Percentiles rank a stretch among this genome's conserved stretches.
Conservation (phyloP, 2,797 vertebrate species). For the Etheostoma perlongum region DNA sequence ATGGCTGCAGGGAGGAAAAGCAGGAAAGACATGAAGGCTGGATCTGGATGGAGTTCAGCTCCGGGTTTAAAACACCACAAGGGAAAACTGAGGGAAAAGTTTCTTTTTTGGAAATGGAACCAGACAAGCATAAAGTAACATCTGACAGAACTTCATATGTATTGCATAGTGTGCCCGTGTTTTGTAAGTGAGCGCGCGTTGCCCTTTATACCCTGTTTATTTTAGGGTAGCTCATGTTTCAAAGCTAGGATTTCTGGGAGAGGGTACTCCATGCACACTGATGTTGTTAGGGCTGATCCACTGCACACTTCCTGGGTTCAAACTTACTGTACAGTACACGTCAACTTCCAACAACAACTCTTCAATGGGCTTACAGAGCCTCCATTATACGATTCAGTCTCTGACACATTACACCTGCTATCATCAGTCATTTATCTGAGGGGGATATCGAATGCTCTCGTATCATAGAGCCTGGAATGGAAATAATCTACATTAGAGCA, state of each 20-base stretch:
- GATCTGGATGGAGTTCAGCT: slow-evolving; percentile 41
- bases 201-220: slow-evolving; percentile 80
- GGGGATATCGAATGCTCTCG: slow-evolving; percentile 6
- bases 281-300: slow-evolving; percentile 43
- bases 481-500: not conserved
- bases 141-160: not conserved
- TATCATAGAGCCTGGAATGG: slow-evolving; percentile 1
- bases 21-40: slow-evolving; percentile 22
- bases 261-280: slow-evolving; percentile 42
- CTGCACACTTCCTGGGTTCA: slow-evolving; percentile 27
- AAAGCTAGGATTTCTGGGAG: slow-evolving; percentile 72
- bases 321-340: slow-evolving; percentile 23
- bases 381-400: not conserved
- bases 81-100: slow-evolving; percentile 26
- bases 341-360: slow-evolving; percentile 17
- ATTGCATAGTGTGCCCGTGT: slow-evolving; percentile 1
- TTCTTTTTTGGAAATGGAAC: slow-evolving; percentile 12
- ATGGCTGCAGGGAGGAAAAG: slow-evolving; percentile 44
- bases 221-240: slow-evolving; percentile 82
- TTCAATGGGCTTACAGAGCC: not conserved
- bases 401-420: slow-evolving; percentile 44
- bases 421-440: slow-evolving; percentile 10
- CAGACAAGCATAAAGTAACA: not conserved
- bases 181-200: slow-evolving; percentile 19
- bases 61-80: slow-evolving; percentile 22